A percentile compares a stretch with the other conserved stretches of the same genome.
Conservation (phyloP, 1,140 invertebrate species). For the Drosophila nigrodunni region DNA sequence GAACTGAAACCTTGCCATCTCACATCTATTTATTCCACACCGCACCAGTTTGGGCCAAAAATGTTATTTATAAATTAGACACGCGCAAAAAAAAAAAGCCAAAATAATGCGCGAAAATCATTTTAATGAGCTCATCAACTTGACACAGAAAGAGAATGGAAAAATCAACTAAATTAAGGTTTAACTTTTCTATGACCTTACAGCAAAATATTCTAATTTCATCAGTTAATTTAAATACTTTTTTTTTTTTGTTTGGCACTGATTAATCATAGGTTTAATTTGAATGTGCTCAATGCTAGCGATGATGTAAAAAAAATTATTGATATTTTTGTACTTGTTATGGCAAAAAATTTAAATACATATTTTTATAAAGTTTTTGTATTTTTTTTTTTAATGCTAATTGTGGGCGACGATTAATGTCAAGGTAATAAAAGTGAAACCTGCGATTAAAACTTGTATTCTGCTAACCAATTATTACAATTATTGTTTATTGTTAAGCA, state of each 20-base stretch:
- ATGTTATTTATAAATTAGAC: slow-evolving; percentile 37
- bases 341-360: slow-evolving; percentile 33
- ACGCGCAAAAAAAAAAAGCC: slow-evolving; percentile 12
- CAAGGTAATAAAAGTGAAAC: slow-evolving; percentile 47
- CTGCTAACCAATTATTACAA: slow-evolving; percentile 3
- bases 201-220: not conserved
- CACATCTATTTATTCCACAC: slow-evolving; percentile 15
- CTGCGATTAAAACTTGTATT: slow-evolving; percentile 6
- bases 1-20: slow-evolving; percentile 4
- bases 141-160: slow-evolving; percentile 11
- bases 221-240: not conserved
- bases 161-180: slow-evolving; percentile 1
- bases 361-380: not conserved
- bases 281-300: slow-evolving; percentile 26
- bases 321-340: slow-evolving; percentile 43
- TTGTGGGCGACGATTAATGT: slow-evolving; percentile 39
- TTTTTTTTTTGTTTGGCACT: slow-evolving; percentile 26
- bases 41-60: not conserved
- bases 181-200: not conserved
- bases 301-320: slow-evolving; percentile 44
- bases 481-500: not conserved
- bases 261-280: slow-evolving; percentile 38
- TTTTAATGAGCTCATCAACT: slow-evolving; percentile 71
- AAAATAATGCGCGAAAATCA: slow-evolving; percentile 49
- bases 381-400: slow-evolving; percentile 20